Evolutionary conservation across 2,888 invertebrate genomes (phyloP).

Genomic region (Dermolepida albohirtum): DNA sequence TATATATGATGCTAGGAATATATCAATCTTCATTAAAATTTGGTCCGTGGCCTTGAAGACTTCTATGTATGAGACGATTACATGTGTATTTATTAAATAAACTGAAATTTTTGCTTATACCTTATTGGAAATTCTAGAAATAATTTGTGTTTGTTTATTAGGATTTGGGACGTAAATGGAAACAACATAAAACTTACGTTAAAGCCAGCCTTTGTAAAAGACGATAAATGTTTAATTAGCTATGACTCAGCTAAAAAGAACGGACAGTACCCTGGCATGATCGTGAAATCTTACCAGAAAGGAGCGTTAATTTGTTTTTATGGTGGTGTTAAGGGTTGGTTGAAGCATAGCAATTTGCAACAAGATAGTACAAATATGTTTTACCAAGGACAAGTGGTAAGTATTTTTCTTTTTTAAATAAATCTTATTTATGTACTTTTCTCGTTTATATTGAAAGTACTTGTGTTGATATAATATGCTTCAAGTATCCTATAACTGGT

Average conservation of each 20-base stretch:
- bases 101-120: too few relatives aligned
- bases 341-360: slow-evolving; percentile 59
- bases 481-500: too few relatives aligned
- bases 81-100: too few relatives aligned
- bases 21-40: too few relatives aligned
- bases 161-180: slow-evolving; percentile 67
- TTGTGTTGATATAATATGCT: too few relatives aligned
- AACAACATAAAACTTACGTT: slow-evolving; percentile 72
- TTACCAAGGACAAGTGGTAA: slow-evolving; percentile 73
- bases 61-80: too few relatives aligned
- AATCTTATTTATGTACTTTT: too few relatives aligned
- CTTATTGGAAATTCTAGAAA: too few relatives aligned
- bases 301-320: slow-evolving; percentile 73
- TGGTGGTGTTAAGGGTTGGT: slow-evolving; percentile 68
- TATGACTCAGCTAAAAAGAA: slow-evolving; percentile 68
- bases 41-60: too few relatives aligned
- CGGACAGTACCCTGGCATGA: slow-evolving; percentile 69
- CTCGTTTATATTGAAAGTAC: too few relatives aligned
- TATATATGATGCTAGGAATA: too few relatives aligned
- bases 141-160: slow-evolving; percentile 51
- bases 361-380: slow-evolving; percentile 64
- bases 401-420: slow-evolving; percentile 51
- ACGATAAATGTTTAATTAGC: slow-evolving; percentile 67
- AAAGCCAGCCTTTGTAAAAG: slow-evolving; percentile 73
- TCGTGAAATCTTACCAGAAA: slow-evolving; percentile 65